Percentiles rank a stretch among this genome's conserved stretches.
phyloP scores from a whole-genome alignment of 2,797 vertebrate genomes.

The Thalassophryne amazonica region DNA sequence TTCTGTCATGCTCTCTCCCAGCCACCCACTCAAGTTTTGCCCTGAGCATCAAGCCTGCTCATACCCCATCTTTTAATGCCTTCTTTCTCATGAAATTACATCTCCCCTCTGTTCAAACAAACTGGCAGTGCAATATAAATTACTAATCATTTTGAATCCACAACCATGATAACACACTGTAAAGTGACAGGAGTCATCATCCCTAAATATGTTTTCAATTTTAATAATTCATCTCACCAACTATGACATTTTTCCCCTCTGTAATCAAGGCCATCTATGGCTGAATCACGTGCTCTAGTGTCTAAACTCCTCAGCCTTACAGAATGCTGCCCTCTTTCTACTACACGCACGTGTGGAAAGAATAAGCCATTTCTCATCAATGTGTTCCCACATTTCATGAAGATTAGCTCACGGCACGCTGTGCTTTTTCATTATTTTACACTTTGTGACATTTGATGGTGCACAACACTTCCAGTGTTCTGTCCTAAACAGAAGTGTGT shows the following conservation, averaged over 20 bases:
- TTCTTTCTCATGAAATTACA: slow-evolving; percentile 5
- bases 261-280: not conserved
- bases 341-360: too few relatives aligned
- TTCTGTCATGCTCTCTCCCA: slow-evolving; percentile 20
- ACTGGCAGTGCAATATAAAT: slow-evolving; percentile 5
- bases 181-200: slow-evolving; percentile 11
- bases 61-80: slow-evolving; percentile 13
- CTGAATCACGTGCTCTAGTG: not conserved
- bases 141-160: slow-evolving; percentile 18
- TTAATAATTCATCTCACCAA: slow-evolving; percentile 23
- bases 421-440: too few relatives aligned
- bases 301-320: not conserved
- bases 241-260: slow-evolving; percentile 3
- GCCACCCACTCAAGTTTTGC: slow-evolving; percentile 7
- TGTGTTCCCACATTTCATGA: too few relatives aligned
- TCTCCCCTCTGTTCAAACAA: slow-evolving; percentile 18
- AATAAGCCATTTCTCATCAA: too few relatives aligned
- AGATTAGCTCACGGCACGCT: too few relatives aligned
- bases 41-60: slow-evolving; percentile 21
- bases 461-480: not conserved
- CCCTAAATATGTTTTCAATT: slow-evolving; percentile 16
- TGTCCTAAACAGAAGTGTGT: too few relatives aligned
- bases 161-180: not conserved
- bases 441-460: too few relatives aligned
- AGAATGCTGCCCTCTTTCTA: too few relatives aligned